Conservation (phyloP, 2,888 invertebrate species). For the Rotaria sp. region DNA sequence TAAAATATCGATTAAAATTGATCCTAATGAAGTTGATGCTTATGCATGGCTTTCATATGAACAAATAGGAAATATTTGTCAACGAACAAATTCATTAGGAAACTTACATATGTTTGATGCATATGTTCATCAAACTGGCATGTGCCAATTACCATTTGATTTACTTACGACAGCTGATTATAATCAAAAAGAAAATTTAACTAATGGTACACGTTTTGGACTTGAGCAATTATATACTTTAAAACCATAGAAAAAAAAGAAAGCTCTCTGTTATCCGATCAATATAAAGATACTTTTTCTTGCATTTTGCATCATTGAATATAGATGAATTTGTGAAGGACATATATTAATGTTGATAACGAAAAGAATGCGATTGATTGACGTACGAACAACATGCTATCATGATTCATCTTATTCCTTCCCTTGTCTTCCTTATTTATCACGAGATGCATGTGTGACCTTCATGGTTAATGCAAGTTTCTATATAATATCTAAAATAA, state of each 20-base stretch:
- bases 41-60: conserved; percentile 49
- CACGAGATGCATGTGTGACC: background rate
- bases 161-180: background rate
- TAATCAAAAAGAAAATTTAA: background rate
- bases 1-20: conserved; percentile 46
- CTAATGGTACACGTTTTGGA: background rate
- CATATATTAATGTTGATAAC: too few species aligned
- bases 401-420: too few species aligned
- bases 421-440: background rate
- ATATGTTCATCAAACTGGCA: background rate
- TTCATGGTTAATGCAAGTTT: background rate
- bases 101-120: background rate
- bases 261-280: too few species aligned
- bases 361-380: too few species aligned
- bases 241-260: background rate
- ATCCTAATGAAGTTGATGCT: conserved; percentile 53
- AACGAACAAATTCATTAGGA: background rate
- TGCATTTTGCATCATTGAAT: too few species aligned
- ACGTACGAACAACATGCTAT: too few species aligned
- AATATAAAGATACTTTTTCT: too few species aligned
- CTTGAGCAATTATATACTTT: background rate
- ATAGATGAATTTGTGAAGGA: too few species aligned
- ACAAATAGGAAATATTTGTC: background rate
- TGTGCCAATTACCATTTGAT: background rate
- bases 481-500: background rate